Base-by-base conservation (phyloP, 2,797 vertebrate species). In the Galaxias olidus region DNA sequence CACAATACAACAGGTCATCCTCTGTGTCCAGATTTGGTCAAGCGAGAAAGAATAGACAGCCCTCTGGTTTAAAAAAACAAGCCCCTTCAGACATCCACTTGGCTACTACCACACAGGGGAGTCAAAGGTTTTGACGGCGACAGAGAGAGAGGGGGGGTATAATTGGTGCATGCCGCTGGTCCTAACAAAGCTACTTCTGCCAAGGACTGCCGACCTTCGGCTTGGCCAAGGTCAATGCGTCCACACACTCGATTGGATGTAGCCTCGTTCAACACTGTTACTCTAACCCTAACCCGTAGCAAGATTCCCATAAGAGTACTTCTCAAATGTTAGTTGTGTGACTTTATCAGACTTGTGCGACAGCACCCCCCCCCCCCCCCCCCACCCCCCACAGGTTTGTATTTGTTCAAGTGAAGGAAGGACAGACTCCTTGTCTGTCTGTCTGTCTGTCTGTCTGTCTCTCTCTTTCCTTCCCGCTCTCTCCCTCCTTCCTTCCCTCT, bases 71-170 rank as follows among this genome's bases (percentile, higher is more conserved):
- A 30, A 30, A 30, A 73, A 74, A 62, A 65, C 20, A 73, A 45
- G 80, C 73, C 70, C 75, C 73, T 71, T 52, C 68, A 76, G 75
- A 80, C 82, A 81, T 74, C 54, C 73, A 57, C 65, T 75, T 55
- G 58, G 81, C 66, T 45, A 14, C 62, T 47, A 67, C 66, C 68
- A 4, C 66, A 42, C 73, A 65, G 19, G 0, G 58, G 58, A 75
- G 75, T 81, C 76, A 74, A 19, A 61, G 59, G 61, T 55, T 65
- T 71, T 56, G 12, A 54, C 19, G 52, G 50, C 46, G 20, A 66
- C 30, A 6, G 30, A 61, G 57, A 60, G 7, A 63, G 76, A 58
- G 76, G 76, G 75, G 72, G 62, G 49, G 40, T n/a, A 65, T 76
- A 80, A 84, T 77, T 76, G 83, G 70, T 74, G 68, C 75, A 76